These are phyloP conservation scores for Gadus macrocephalus DNA, from an alignment of 2,113 vertebrate species.

Conservation along the genomic window DNA sequence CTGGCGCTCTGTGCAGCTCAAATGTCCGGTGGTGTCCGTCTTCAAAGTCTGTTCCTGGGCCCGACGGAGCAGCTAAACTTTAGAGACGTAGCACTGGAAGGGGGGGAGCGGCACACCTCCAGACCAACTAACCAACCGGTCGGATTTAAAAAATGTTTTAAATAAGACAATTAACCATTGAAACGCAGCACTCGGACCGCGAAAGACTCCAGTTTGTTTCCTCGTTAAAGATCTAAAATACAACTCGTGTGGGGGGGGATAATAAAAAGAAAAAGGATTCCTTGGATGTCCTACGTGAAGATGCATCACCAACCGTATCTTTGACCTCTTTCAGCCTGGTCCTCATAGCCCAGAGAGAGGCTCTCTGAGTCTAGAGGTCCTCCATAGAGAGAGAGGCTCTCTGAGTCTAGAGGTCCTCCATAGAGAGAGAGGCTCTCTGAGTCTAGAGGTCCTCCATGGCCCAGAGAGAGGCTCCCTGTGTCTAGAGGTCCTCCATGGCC, in stretches of 20 bases:
- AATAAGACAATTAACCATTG: slow-evolving; percentile 58
- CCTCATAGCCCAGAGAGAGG: not conserved
- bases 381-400: too few species aligned
- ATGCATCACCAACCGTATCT: too few species aligned
- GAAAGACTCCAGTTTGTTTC: not conserved
- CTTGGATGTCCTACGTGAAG: too few species aligned
- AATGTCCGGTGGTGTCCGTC: too few species aligned
- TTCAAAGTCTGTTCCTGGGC: slow-evolving; percentile 15
- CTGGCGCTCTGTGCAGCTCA: not conserved
- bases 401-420: too few species aligned
- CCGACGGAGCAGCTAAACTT: slow-evolving; percentile 16
- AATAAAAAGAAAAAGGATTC: too few species aligned
- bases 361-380: too few species aligned
- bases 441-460: too few species aligned
- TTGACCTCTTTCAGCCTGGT: not conserved
- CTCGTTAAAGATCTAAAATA: slow-evolving; percentile 7
- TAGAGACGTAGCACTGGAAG: not conserved
- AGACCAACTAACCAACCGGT: slow-evolving; percentile 40
- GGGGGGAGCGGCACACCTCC: slow-evolving; percentile 14
- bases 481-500: too few species aligned
- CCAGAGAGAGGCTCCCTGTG: too few species aligned
- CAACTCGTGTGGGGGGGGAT: too few species aligned
- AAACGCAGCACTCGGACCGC: slow-evolving; percentile 32
- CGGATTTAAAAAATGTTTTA: slow-evolving; percentile 14
- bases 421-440: too few species aligned